Conservation (phyloP, 2,888 invertebrate genomes). For the Pyrrhopygopsis socrates region DNA sequence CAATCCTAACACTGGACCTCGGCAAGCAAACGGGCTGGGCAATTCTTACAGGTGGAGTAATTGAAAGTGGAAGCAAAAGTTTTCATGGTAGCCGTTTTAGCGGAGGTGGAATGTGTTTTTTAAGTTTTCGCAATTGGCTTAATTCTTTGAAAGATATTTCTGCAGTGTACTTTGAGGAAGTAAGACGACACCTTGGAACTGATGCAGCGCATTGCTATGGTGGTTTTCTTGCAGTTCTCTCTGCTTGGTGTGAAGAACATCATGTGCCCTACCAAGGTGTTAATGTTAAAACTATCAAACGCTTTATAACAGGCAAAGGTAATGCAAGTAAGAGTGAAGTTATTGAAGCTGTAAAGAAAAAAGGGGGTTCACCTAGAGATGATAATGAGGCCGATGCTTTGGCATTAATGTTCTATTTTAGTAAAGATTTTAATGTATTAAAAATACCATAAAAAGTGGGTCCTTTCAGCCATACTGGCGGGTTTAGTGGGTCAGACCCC, state of each 20-base stretch:
- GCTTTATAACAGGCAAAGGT: conserved; percentile 34
- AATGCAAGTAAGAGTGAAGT: conserved; percentile 42
- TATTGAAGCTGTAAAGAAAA: conserved; percentile 21
- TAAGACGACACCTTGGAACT: conserved; percentile 53
- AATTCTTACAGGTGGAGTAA: conserved; percentile 34
- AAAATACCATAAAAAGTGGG: neutral
- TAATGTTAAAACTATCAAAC: conserved; percentile 32
- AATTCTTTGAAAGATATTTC: neutral
- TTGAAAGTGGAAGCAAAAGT: conserved; percentile 35
- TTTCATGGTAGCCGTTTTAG: conserved; percentile 34
- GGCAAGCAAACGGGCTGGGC: conserved; percentile 29
- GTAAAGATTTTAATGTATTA: conserved; percentile 24
- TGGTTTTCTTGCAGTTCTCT: conserved; percentile 23
- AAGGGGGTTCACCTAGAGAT: conserved; percentile 32
- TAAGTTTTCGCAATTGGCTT: conserved; percentile 20
- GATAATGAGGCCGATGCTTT: conserved; percentile 41
- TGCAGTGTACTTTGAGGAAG: conserved; percentile 56
- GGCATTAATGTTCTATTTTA: conserved; percentile 36
- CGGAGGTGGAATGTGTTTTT: conserved; percentile 36
- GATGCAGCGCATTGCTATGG: conserved; percentile 50
- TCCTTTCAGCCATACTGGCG: conserved; percentile 12
- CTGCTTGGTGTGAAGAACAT: conserved; percentile 24
- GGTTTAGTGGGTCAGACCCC: neutral
- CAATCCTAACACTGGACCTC: conserved; percentile 15
- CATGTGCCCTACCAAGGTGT: conserved; percentile 34